Base-by-base conservation (phyloP, 2,888 invertebrate species). In the Boloria euphrosyne region DNA sequence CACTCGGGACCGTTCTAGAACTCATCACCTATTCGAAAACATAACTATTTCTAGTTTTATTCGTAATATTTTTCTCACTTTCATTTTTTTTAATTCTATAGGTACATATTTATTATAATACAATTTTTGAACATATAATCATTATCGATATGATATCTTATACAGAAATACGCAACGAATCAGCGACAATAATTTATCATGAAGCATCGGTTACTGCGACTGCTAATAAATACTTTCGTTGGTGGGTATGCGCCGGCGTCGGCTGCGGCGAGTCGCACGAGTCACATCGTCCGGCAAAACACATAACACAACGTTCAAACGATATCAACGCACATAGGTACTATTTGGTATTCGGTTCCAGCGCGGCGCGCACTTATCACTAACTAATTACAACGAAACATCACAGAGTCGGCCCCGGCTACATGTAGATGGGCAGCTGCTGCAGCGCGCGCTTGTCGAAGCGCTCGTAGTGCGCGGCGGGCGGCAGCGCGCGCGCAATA, bases 11-110 rank as follows among this genome's bases (percentile, higher is more conserved):
- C 80, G 86, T 81, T 84, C 89, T 87, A 87, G 80, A 85, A 81
- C 85, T 86, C 88, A 79, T 85, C 84, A 75, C 81, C 89, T 89
- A 90, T 84, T 85, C 85, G 78, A 87, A 87, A 90, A 89, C 90
- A 86, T 89, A 85, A 87, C 90, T 91, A 91, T 86, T 82, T 82
- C 90, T 90, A 90, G 80, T 86, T 83, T 90, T 87, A 87, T 87
- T 87, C 86, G 85, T 90, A 85, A 90, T 88, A 88, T 90, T 90
- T 87, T 90, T 91, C 91, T 91, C 91, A 91, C 91, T 91, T 91
- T 91, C 87, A 86, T 90, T 89, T 87, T n/a, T 85, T 86, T 90
- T 79, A 87, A 89, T 76, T 86, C 90, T 91, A 91, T 88, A 89
- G 90, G 88, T 91, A 91, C 89, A 90, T 88, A 86, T 85, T 86